Conservation (phyloP, 2,113 vertebrate species). For the Ochotona curzoniae region DNA sequence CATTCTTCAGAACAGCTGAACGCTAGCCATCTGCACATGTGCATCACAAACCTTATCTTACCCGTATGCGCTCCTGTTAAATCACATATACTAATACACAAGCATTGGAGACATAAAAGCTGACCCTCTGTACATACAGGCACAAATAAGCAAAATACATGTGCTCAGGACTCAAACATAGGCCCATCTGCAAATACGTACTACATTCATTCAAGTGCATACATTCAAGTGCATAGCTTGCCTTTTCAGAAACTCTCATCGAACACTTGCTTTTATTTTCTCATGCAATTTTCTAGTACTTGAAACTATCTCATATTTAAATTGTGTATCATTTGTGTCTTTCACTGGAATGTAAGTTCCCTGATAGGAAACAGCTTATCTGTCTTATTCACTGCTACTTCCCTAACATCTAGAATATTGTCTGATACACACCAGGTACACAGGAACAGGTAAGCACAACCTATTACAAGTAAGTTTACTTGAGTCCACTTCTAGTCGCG, state of each 20-base stretch:
- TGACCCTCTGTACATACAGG: conserved; percentile 5
- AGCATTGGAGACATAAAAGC: conserved; percentile 24
- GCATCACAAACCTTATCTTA: background rate
- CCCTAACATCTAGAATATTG: conserved; percentile 25
- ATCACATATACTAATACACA: conserved; percentile 14
- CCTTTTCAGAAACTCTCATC: conserved; percentile 38
- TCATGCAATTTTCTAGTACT: conserved; percentile 41
- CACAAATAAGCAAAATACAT: conserved; percentile 41
- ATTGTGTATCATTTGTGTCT: conserved; percentile 29
- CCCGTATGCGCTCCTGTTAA: background rate
- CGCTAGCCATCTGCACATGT: background rate
- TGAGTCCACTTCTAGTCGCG: background rate
- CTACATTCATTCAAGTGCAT: too few species aligned
- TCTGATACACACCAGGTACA: background rate
- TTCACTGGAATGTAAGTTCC: conserved; percentile 50
- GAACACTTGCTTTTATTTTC: conserved; percentile 26
- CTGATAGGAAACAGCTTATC: conserved; percentile 19
- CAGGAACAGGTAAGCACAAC: conserved; percentile 46
- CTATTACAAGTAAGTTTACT: background rate
- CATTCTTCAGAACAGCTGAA: conserved; percentile 37
- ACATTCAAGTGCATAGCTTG: background rate
- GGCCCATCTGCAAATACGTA: background rate
- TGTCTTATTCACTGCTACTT: conserved; percentile 12
- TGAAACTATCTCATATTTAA: conserved; percentile 60
- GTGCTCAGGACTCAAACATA: background rate